Base-by-base conservation (phyloP, 2,888 invertebrate genomes). In the Listrodromus nycthemerus region DNA sequence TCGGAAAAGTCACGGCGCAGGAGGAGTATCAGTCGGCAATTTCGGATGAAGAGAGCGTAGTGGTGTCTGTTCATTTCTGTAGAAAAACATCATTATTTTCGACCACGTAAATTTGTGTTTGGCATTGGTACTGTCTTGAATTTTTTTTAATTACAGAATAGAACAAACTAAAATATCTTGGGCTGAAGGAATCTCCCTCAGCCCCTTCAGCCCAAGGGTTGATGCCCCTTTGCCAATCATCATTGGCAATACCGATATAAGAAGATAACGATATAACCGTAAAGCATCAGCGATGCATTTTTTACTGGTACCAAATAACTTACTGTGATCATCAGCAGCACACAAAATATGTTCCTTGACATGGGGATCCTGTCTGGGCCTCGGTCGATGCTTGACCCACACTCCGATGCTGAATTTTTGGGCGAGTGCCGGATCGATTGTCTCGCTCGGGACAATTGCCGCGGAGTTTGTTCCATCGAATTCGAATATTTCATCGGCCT, bases 41-140 rank as follows among this genome's bases (percentile, higher is more conserved):
- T 99, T 88, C 99, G 96, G 1, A 99, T 97, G 94, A 99, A 99
- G 88, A 99, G 94, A 1, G 99, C 98, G 95, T 99, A 99, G 94
- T 99, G 99, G 94, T 99, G 99, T 3, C 99, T 97, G 94, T 99
- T 99, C 98, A 99, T 99, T 94, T 98, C 98, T 98, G 94, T 1
- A 93, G 88, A 85, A 81, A 85, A 24, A 81, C 66, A n/a, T 19
- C 55, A 69, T 30, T 21, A 21, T 55, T 61, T 61, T 61, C 16
- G 10, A 27, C 5, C 58, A 27, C 13, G 6, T 21, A 5, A 16
- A 58, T 10, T 58, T 58, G 13, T 3, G 4, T 16, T 27, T 27
- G 1, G 16, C 13, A 27, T 10, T 37, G 10, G 2, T 37, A 7
- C 2, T 37, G 10, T 37, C 10, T 37, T 37, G 2, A 0, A 37